phyloP scores from a whole-genome alignment of 2,113 vertebrate genomes.

The Ceuthmochares aereus region DNA sequence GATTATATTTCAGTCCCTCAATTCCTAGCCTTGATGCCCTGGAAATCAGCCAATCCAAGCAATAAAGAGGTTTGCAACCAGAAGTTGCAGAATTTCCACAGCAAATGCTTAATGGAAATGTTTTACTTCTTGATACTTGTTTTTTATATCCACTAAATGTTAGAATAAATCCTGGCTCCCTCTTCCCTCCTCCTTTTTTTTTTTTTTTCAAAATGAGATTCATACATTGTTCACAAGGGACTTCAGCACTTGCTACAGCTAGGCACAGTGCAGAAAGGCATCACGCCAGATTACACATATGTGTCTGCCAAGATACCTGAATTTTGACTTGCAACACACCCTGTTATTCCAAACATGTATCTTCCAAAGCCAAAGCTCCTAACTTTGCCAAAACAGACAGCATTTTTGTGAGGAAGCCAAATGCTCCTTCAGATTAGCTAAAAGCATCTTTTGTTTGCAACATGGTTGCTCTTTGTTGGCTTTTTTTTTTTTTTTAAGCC shows the following conservation, averaged over 20 bases:
- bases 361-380: constrained; percentile 38
- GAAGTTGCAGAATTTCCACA: constrained; percentile 61
- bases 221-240: constrained; percentile 48
- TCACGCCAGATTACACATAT: neutral
- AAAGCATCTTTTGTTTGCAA: constrained; percentile 10
- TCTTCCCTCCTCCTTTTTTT: constrained; percentile 16
- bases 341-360: constrained; percentile 44
- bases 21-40: constrained; percentile 72
- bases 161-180: constrained; percentile 46
- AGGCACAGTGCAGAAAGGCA: constrained; percentile 54
- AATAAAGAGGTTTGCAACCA: constrained; percentile 46
- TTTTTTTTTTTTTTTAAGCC: neutral
- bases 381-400: constrained; percentile 49
- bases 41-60: constrained; percentile 77
- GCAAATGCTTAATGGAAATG: constrained; percentile 9
- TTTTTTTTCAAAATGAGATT: constrained; percentile 3
- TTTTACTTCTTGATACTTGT: constrained; percentile 39
- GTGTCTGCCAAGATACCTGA: constrained; percentile 60
- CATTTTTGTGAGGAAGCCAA: constrained; percentile 42
- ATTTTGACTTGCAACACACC: constrained; percentile 54
- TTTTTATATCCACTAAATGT: constrained; percentile 34
- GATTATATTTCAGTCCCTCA: constrained; percentile 76
- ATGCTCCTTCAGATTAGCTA: constrained; percentile 18
- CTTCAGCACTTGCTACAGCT: constrained; percentile 45
- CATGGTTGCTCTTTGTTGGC: neutral